These are phyloP conservation scores for Idaea aversata DNA, from an alignment of 2,888 invertebrate species.

Conservation along the genomic window DNA sequence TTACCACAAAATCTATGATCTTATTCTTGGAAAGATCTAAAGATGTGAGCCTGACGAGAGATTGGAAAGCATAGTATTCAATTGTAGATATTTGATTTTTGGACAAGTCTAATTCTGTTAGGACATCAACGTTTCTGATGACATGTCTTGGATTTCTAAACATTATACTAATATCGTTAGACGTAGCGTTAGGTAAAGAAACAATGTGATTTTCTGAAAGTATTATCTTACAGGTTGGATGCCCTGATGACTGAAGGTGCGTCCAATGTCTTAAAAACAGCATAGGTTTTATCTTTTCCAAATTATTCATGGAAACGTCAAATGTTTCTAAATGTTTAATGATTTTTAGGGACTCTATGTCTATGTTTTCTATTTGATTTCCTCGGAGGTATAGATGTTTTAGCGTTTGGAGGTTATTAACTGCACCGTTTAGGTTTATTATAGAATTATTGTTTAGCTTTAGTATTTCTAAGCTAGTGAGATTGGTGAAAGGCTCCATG, in stretches of 20 bases:
- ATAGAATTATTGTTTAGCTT: constrained; percentile 60
- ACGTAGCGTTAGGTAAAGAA: constrained; percentile 52
- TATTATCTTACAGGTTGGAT: constrained; percentile 57
- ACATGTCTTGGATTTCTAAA: constrained; percentile 38
- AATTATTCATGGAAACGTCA: constrained; percentile 60
- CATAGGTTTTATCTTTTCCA: constrained; percentile 50
- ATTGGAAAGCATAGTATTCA: constrained; percentile 61
- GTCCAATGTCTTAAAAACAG: constrained; percentile 63
- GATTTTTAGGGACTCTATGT: constrained; percentile 54
- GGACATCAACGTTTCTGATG: constrained; percentile 35
- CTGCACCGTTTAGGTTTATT: constrained; percentile 61
- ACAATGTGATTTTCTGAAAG: constrained; percentile 58
- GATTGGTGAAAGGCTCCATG: constrained; percentile 57
- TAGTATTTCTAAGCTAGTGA: constrained; percentile 52
- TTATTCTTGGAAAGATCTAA: constrained; percentile 62
- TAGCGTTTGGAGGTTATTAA: constrained; percentile 55
- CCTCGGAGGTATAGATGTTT: constrained; percentile 58
- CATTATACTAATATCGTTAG: constrained; percentile 31
- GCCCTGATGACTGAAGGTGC: constrained; percentile 42
- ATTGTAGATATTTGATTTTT: constrained; percentile 55
- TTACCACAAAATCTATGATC: constrained; percentile 50
- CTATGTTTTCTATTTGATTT: constrained; percentile 57
- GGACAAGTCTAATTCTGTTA: constrained; percentile 63
- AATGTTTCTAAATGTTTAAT: constrained; percentile 66
- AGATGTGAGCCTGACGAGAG: constrained; percentile 46